Base-by-base conservation (phyloP, 2,797 vertebrate genomes). In the Tolypeutes matacus region DNA sequence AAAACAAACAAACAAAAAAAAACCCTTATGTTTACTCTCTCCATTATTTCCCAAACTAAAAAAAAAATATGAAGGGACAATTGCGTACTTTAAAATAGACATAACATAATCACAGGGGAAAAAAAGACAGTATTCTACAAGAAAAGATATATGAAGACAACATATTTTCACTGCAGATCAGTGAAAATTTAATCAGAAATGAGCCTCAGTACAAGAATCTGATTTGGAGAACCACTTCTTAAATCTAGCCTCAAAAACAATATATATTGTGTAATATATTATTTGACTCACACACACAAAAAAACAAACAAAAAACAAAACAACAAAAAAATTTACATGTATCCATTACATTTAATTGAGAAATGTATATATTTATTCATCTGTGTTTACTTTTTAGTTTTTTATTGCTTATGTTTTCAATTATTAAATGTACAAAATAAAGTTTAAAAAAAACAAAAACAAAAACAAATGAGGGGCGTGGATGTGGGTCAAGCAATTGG, bases 31-130 rank as follows among this genome's bases (percentile, higher is more conserved):
- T n/a, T 25, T 39, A 77, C 15, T 72, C 25, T 64, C 53, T 4
- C 31, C 25, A 93, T 29, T 84, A 51, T 62, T 72, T 76, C 72
- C 46, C 93, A 76, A 95, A 96, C 39, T 64, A 84, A 67, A 70
- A 96, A 56, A 75, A 60, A 80, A 82, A 82, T 58, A 86, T 23
- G 53, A 76, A 76, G 39, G 39, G n/a, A 39, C n/a, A 90, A 86
- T n/a, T 34, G 56, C 39, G 36, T 77, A 34, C 21, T 86, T 95
- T 88, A 46, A 67, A 49, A 80, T 3, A 7, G 14, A 36, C 18
- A 39, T 39, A 86, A 36, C 18, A 39, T 39, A 86, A 77, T 73
- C 62, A 77, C 0, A 81, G 67, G 60, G 7, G 27, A 49, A 27
- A 17, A 17, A 29, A 34, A 42, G 23, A 89, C 17, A 9, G 2